Conservation (phyloP, 2,797 vertebrate species). For the Hippopotamyrus pictus region DNA sequence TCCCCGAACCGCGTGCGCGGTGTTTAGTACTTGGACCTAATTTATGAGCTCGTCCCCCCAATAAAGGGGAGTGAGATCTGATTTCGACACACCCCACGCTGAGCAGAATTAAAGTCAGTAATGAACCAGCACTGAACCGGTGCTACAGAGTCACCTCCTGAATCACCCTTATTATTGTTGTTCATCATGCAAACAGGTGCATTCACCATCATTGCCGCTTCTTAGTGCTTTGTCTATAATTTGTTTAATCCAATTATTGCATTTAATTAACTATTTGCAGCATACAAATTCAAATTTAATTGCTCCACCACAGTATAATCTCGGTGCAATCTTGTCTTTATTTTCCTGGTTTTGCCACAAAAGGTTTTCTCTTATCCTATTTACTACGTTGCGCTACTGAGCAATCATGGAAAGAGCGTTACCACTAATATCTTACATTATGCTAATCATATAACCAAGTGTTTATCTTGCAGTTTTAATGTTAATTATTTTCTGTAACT, state of each 20-base stretch:
- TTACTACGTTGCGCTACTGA: background rate
- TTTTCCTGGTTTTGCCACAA: background rate
- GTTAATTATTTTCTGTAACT: background rate
- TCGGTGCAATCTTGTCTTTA: background rate
- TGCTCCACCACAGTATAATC: background rate
- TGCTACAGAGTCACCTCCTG: background rate
- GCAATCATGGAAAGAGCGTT: background rate
- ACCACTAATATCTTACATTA: background rate
- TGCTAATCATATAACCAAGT: background rate
- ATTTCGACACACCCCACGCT: constrained; percentile 51
- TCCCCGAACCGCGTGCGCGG: constrained; percentile 35
- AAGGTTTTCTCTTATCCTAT: background rate
- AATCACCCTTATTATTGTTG: background rate
- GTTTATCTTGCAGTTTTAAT: background rate
- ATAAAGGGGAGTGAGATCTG: constrained; percentile 55
- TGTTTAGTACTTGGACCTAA: constrained; percentile 45
- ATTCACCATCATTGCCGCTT: background rate
- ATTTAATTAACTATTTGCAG: background rate
- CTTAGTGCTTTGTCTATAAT: background rate
- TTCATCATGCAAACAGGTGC: background rate
- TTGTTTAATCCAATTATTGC: constrained; percentile 4
- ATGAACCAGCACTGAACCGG: background rate
- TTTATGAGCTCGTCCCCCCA: constrained; percentile 46
- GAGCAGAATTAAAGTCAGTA: constrained; percentile 27
- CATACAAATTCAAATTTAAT: background rate